Base-by-base conservation (phyloP, 37 sponge, comb jelly and placozoan genomes). In the Bolinopsis microptera region DNA sequence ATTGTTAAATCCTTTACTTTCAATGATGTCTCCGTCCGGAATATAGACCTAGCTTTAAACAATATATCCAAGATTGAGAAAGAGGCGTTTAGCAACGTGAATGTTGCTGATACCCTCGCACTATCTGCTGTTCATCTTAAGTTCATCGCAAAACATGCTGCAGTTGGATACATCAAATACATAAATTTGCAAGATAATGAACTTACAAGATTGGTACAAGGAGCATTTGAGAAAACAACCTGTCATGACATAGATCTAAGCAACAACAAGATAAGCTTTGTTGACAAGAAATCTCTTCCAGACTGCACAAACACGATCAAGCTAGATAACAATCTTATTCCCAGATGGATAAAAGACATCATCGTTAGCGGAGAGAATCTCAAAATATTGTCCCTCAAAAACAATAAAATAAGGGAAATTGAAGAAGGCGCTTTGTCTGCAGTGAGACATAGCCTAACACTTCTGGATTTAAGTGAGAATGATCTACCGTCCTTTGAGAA, bases 61-160 rank as follows among this genome's bases (percentile, higher is more conserved):
- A 86, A 27, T 1, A 86, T 86, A 41, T 41, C 61, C 13, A 86
- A 34, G 39, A 2, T 86, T n/a, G 90, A 41, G 18, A 38, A 48
- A 27, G 90, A 86, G 26, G 90, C 90, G 39, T 86, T 86, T 41
- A 5, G 23, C 18, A 40, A 86, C 36, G 90, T 86, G 3, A 41
- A 40, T 34, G 39, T 86, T 8, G 8, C 24, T 9, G 36, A 23
- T 16, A 36, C 90, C 5, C 36, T 86, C 1, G 24, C n/a, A 0
- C 90, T 86, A 0, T 39, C 41, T 26, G 30, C 3, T 86, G 61
- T 86, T 3, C 2, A 41, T 16, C 61, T 86, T 13, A 24, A 8
- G 35, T 86, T 41, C 28, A 34, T 86, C 1, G 41, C 90, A 40
- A 86, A 39, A 34, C 41, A 41, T 39, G 90, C 90, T 9, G 36